Conservation (phyloP, 2,113 vertebrate species). For the Ginglymostoma cirratum region DNA sequence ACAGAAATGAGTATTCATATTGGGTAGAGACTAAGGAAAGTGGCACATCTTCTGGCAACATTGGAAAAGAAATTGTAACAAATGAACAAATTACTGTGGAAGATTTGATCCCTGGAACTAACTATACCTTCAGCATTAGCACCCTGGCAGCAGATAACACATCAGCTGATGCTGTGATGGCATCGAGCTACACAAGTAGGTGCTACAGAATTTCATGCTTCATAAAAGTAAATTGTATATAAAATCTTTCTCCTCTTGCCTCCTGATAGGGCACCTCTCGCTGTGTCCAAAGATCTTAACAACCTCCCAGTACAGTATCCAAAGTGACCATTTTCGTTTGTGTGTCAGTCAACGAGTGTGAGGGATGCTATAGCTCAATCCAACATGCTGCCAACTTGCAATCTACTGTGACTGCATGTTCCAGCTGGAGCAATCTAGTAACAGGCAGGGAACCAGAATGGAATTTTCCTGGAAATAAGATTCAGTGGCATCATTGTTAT, state of each 20-base stretch:
- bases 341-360: not conserved
- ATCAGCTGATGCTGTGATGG: not conserved
- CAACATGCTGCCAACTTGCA: not conserved
- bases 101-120: not conserved
- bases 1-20: not conserved
- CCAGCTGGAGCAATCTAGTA: not conserved
- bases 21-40: not conserved
- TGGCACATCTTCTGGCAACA: not conserved
- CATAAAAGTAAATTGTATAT: not conserved
- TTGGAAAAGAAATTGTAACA: not conserved
- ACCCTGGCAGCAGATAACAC: not conserved
- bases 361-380: not conserved
- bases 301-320: not conserved
- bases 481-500: not conserved
- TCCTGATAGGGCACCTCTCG: not conserved
- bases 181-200: constrained; percentile 26
- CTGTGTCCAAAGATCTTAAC: not conserved
- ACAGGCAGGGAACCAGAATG: not conserved
- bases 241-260: not conserved
- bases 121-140: not conserved
- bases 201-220: not conserved
- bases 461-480: not conserved
- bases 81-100: not conserved
- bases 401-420: not conserved
- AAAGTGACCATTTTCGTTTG: not conserved